These are phyloP conservation scores for Theocolax elegans DNA, from an alignment of 1,140 invertebrate species.

Conservation along the genomic window DNA sequence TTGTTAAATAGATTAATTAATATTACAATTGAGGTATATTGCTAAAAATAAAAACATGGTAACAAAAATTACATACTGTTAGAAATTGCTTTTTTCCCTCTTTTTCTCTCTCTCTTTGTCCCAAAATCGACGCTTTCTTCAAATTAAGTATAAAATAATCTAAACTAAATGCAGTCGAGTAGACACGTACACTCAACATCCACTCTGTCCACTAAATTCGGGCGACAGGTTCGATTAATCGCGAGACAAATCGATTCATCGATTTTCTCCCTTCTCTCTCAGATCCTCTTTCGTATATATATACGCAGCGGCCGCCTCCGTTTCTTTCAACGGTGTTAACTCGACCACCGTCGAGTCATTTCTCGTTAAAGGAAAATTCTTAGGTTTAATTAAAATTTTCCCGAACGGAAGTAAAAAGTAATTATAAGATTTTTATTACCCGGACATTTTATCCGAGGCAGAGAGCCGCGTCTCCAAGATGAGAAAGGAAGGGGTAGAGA, in stretches of 20 bases:
- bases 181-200: too few relatives aligned
- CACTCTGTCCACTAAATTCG: not conserved
- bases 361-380: conserved; percentile 59
- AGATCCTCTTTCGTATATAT: not conserved
- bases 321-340: conserved; percentile 35
- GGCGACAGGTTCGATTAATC: conserved; percentile 21
- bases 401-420: conserved; percentile 62
- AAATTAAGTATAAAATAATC: too few relatives aligned
- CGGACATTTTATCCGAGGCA: conserved; percentile 47
- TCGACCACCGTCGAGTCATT: conserved; percentile 43
- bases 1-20: too few relatives aligned
- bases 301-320: not conserved
- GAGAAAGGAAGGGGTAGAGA: conserved; percentile 19
- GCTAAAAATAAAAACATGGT: too few relatives aligned
- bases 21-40: too few relatives aligned
- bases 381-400: conserved; percentile 63
- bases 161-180: too few relatives aligned
- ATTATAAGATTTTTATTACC: conserved; percentile 64
- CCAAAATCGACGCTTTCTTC: too few relatives aligned
- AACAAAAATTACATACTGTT: too few relatives aligned
- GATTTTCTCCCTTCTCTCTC: conserved; percentile 29
- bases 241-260: conserved; percentile 18
- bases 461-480: conserved; percentile 32
- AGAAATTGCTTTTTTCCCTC: too few relatives aligned
- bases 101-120: too few relatives aligned